Percentiles rank a stretch among this genome's conserved stretches.
These are phyloP conservation scores for Sycophila sp. DNA, from an alignment of 1,140 invertebrate genomes.

Conservation along the genomic window DNA sequence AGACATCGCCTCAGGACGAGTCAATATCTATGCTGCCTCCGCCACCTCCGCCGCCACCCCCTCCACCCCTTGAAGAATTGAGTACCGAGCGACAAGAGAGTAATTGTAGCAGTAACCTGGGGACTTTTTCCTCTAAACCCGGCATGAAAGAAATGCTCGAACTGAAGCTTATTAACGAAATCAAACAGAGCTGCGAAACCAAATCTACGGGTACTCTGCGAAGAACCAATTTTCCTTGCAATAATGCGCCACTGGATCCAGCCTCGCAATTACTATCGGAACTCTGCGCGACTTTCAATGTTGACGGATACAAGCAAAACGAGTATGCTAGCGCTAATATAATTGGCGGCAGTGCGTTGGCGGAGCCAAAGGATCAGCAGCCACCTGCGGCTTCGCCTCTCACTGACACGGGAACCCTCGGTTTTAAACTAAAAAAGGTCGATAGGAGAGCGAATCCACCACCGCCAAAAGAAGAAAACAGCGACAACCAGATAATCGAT, in stretches of 20 bases:
- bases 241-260: slow-evolving; percentile 63
- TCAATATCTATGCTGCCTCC: slow-evolving; percentile 51
- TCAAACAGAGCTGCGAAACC: slow-evolving; percentile 79
- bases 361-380: slow-evolving; percentile 11
- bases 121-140: slow-evolving; percentile 57
- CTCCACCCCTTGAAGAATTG: slow-evolving; percentile 36
- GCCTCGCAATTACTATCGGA: slow-evolving; percentile 83
- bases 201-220: slow-evolving; percentile 57
- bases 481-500: slow-evolving; percentile 77
- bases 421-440: slow-evolving; percentile 74
- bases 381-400: neutral
- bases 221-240: slow-evolving; percentile 39
- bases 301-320: slow-evolving; percentile 52
- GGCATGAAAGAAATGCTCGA: slow-evolving; percentile 83
- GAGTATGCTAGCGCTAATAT: slow-evolving; percentile 58
- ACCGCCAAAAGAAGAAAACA: slow-evolving; percentile 66
- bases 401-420: slow-evolving; percentile 47
- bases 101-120: neutral
- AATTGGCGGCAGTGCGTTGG: neutral
- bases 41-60: slow-evolving; percentile 54
- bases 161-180: slow-evolving; percentile 81
- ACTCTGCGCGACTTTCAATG: slow-evolving; percentile 64
- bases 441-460: slow-evolving; percentile 66
- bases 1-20: slow-evolving; percentile 35
- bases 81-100: neutral